Evolutionary conservation across 2,888 invertebrate genomes (phyloP), one percentile per base, ranked within the genome.

Genomic region (Chydorus sphaericus): DNA sequence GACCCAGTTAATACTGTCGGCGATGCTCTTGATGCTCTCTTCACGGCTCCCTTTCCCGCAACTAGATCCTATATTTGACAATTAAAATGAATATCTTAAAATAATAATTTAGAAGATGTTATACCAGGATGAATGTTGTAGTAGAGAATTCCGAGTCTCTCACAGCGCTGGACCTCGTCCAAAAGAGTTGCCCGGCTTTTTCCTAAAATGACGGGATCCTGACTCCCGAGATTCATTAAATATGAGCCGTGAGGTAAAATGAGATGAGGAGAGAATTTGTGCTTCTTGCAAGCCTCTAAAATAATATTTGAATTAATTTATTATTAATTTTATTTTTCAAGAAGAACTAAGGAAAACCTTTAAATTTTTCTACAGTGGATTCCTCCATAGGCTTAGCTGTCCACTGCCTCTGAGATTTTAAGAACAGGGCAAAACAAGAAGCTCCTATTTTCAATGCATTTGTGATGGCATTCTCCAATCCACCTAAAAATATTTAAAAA

Each of bases 101-200:
- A 26, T 2, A 48, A 23, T 26, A 23, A 26, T 23, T 48, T 28
- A 48, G 20, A 18, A 3, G 48, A n/a, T 51, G n/a, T 30, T 30
- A 20, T 20, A 66, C 73, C 73, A 49, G 74, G 73, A 62, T 74
- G 74, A 59, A 75, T 72, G 61, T 73, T 75, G 62, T 68, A 73
- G 57, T 70, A 62, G 7, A 62, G 61, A 5, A 75, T 65, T 3
- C 71, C 72, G 4, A 74, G 65, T 38, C 63, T 64, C 59, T 74
- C 71, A 62, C 73, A 73, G 26, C 73, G 62, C 59, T 65, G 63
- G 16, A 73, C 64, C 57, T 74, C 74, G 60, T 73, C 72, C 16
- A 72, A 58, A 51, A 74, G 62, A 14, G 66, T 64, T 10, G 63
- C 65, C 10, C 71, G 62, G 59, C 70, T 70, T 58, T 70, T 71